Base-by-base conservation (phyloP, 2,797 vertebrate species). In the Meda fulgida region DNA sequence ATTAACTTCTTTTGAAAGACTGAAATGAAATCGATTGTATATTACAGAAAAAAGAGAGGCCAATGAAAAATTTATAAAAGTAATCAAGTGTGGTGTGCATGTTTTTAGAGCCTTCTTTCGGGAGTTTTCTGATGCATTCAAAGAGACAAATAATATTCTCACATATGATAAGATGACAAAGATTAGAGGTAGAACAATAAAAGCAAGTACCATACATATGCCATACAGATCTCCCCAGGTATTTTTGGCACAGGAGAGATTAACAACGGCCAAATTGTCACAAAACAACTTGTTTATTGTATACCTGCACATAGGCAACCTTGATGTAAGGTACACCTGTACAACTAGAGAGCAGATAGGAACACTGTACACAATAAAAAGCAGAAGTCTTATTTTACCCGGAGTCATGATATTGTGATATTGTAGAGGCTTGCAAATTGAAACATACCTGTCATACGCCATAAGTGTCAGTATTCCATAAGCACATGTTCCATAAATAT, bases 391-490 rank as follows among this genome's bases (percentile, higher is more conserved):
- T 11, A 93, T 86, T 66, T 80, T 87, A 2, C 19, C 36, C 0
- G 91, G 85, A 11, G 92, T 93, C 91, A 94, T 91, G 63, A 93
- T 90, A 73, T 29, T 85, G 77, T 92, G 90, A 75, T 94, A 94
- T 55, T 89, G 90, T 80, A 94, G 84, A 48, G 93, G 93, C 31
- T 90, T 91, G 55, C 93, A 93, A 81, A 94, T 91, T 16, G 91
- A 92, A 0, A 94, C 84, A 73, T 91, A 93, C 0, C 93, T 87
- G 46, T 94, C 93, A 55, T 92, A 94, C 1, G 92, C 93, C 93
- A 94, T 94, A 11, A 92, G 85, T 10, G 91, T 90, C 18, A 94
- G 79, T 73, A 91, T 89, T 21, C 51, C 87, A 83, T 89, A 93
- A 53, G 73, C 90, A 87, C 89, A 92, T 1, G 21, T 26, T 63